Evolutionary conservation across 2,888 invertebrate genomes (phyloP), one percentile per base, ranked within the genome.

Genomic region (Sycophila texana): DNA sequence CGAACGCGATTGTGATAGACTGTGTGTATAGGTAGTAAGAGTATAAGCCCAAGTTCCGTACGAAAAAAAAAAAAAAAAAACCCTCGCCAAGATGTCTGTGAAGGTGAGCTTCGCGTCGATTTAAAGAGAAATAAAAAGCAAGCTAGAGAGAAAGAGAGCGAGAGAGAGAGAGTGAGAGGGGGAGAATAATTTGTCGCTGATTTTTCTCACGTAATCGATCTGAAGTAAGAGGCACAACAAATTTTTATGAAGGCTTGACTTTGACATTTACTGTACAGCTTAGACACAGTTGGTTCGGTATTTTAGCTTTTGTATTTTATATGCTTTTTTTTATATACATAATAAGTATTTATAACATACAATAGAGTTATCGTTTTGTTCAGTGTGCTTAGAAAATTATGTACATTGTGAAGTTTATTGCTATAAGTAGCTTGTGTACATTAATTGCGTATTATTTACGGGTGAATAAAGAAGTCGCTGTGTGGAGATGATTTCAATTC

Each of bases 51-150:
- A 58, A 39, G 57, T 49, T 49, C 49, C 2, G 70, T 58, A n/a
- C 18, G 39, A 39, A 39, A 39, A 39, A 39, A 74, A 63, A 16
- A 4, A 39, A 39, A 39, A 10, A 39, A 74, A 63, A 16, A 4
- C 26, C 26, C 22, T 49, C 57, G 57, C 14, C 86, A 88, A 88
- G 84, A 89, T 89, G 89, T 89, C 89, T 88, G 89, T 89, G 83
- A 89, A 89, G 89, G 89, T 89, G 86, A 86, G 88, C 85, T 63
- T 81, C 72, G 53, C 61, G 68, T 70, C 58, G 49, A 22, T 74
- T 51, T 78, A 72, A 66, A 53, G 20, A 53, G 20, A 63, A 57
- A n/a, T 57, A 57, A 57, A 39, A 39, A 39, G n/a, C 57, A n/a
- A 13, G 63, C 12, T 22, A 22, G 61, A 26, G 61, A 30, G 16